Conservation (phyloP, 2,113 vertebrate species). For the Phyllopteryx taeniolatus region DNA sequence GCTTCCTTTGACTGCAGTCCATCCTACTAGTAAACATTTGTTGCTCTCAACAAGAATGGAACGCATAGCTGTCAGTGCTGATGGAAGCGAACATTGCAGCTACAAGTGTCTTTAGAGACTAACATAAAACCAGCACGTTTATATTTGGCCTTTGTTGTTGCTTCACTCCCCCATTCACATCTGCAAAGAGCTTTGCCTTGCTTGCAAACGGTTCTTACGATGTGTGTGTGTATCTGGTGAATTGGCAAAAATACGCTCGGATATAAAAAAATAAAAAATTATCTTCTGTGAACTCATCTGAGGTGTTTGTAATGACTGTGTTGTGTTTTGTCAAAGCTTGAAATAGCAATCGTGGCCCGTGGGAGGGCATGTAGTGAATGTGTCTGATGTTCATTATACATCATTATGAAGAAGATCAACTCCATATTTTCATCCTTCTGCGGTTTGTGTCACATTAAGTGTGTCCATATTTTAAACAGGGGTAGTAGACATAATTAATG, state of each 20-base stretch:
- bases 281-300: slow-evolving; percentile 53
- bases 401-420: neutral
- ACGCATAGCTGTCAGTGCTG: slow-evolving; percentile 21
- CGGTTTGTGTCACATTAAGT: neutral
- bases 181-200: slow-evolving; percentile 36
- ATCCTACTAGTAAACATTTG: neutral
- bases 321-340: slow-evolving; percentile 45
- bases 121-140: slow-evolving; percentile 54
- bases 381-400: neutral
- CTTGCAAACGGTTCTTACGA: slow-evolving; percentile 24
- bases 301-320: slow-evolving; percentile 33
- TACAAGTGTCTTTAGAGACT: slow-evolving; percentile 29
- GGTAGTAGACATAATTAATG: neutral
- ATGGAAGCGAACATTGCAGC: slow-evolving; percentile 31
- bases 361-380: neutral
- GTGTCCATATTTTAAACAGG: neutral
- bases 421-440: neutral
- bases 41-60: neutral
- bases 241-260: slow-evolving; percentile 31
- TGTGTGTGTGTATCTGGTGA: slow-evolving; percentile 9
- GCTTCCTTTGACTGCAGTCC: neutral
- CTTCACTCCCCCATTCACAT: slow-evolving; percentile 41
- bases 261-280: neutral
- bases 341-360: neutral
- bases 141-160: slow-evolving; percentile 46